Conservation (phyloP, 2,797 vertebrate species). For the Margarornis squamiger region DNA sequence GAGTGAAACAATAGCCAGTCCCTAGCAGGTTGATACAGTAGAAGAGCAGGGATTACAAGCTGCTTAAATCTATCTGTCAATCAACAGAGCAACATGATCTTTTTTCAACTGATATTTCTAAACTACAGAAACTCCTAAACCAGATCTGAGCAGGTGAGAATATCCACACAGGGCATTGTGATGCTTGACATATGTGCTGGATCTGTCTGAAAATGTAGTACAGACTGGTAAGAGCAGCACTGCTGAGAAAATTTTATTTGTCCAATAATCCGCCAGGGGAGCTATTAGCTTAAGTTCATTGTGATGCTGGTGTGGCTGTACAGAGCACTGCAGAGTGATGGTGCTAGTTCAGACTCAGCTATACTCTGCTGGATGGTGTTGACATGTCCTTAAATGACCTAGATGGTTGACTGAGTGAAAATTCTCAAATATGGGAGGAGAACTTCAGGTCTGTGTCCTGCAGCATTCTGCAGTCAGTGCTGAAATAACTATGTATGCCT, state of each 20-base stretch:
- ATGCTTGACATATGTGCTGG: neutral
- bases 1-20: neutral
- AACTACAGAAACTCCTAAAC: neutral
- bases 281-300: neutral
- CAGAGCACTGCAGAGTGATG: neutral
- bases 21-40: neutral
- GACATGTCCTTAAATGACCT: slow-evolving; percentile 34
- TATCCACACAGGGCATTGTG: neutral
- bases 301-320: neutral
- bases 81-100: neutral
- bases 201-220: slow-evolving; percentile 1
- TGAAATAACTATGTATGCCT: neutral
- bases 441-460: neutral
- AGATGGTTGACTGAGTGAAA: slow-evolving; percentile 18
- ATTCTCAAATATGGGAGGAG: neutral
- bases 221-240: neutral
- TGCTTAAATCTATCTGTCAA: slow-evolving; percentile 8
- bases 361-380: neutral
- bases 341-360: neutral
- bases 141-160: neutral
- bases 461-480: neutral
- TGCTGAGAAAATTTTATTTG: slow-evolving; percentile 35
- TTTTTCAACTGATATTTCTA: neutral
- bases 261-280: neutral
- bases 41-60: neutral